Evolutionary conservation across 2,888 invertebrate species (phyloP).

Genomic region (Leucoptera coffeella): DNA sequence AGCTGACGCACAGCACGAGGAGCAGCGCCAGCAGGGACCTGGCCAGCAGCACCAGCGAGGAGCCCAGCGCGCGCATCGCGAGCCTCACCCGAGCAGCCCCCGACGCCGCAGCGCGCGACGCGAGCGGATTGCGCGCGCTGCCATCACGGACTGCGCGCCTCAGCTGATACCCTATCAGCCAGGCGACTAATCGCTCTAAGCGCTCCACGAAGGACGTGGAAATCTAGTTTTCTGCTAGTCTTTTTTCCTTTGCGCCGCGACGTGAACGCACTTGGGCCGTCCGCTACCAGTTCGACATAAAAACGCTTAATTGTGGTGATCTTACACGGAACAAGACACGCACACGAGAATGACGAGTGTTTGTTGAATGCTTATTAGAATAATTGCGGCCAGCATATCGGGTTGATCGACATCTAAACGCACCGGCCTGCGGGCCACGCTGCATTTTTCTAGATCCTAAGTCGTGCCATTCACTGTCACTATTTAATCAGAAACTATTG

Average conservation of each 20-base stretch:
- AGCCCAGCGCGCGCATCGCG: slow-evolving; percentile 9
- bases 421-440: background rate
- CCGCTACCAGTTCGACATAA: slow-evolving; percentile 21
- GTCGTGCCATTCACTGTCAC: too few species aligned
- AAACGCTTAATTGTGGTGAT: slow-evolving; percentile 21
- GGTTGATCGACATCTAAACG: background rate
- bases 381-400: too few species aligned
- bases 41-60: background rate
- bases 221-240: slow-evolving; percentile 44
- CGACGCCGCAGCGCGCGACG: slow-evolving; percentile 8
- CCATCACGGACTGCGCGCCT: slow-evolving; percentile 42
- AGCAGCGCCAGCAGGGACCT: background rate
- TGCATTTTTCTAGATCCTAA: too few species aligned
- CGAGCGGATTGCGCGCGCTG: slow-evolving; percentile 39
- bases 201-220: slow-evolving; percentile 28
- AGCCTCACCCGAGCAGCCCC: slow-evolving; percentile 9
- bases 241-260: slow-evolving; percentile 17
- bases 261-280: slow-evolving; percentile 17
- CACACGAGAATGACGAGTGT: slow-evolving; percentile 15
- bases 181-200: slow-evolving; percentile 42
- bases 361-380: slow-evolving; percentile 16
- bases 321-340: slow-evolving; percentile 31
- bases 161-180: slow-evolving; percentile 51
- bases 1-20: slow-evolving; percentile 29
- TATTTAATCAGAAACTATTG: too few species aligned